phyloP scores from a whole-genome alignment of 2,113 vertebrate genomes.

The Chelonoidis abingdonii region DNA sequence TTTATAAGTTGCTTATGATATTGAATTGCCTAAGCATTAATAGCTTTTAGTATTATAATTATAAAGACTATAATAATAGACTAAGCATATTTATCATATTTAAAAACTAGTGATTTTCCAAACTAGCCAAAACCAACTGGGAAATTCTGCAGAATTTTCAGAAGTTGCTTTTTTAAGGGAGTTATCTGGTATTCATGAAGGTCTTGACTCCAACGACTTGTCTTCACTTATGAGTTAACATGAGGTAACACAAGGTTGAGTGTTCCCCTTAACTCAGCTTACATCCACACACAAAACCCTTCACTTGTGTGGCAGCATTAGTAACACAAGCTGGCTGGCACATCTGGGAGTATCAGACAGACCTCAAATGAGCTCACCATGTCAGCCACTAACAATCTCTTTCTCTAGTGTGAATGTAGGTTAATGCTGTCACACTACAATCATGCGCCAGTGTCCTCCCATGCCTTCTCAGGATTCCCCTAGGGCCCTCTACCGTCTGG shows the following conservation, averaged over 20 bases:
- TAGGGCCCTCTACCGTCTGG: not conserved
- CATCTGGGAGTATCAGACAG: not conserved
- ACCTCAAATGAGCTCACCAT: not conserved
- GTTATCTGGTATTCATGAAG: not conserved
- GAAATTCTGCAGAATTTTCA: slow-evolving; percentile 1
- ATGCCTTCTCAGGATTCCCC: not conserved
- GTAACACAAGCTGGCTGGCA: not conserved
- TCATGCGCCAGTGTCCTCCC: not conserved
- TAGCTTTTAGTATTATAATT: not conserved
- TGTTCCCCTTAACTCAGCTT: not conserved
- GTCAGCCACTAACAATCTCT: not conserved
- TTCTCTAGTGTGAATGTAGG: not conserved
- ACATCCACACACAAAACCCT: not conserved
- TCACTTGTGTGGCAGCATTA: not conserved
- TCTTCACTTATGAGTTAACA: not conserved
- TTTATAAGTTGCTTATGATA: slow-evolving; percentile 10
- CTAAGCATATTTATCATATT: not conserved
- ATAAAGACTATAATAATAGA: not conserved
- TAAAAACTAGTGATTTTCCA: not conserved
- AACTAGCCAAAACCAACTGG: not conserved
- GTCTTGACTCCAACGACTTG: fast-evolving
- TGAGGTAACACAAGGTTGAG: not conserved
- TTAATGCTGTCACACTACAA: not conserved
- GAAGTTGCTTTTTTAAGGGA: not conserved
- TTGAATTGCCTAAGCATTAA: not conserved